Evolutionary conservation across 2,888 invertebrate genomes (phyloP), one percentile per base, ranked within the genome.

Genomic region (Halocaridina rubra): DNA sequence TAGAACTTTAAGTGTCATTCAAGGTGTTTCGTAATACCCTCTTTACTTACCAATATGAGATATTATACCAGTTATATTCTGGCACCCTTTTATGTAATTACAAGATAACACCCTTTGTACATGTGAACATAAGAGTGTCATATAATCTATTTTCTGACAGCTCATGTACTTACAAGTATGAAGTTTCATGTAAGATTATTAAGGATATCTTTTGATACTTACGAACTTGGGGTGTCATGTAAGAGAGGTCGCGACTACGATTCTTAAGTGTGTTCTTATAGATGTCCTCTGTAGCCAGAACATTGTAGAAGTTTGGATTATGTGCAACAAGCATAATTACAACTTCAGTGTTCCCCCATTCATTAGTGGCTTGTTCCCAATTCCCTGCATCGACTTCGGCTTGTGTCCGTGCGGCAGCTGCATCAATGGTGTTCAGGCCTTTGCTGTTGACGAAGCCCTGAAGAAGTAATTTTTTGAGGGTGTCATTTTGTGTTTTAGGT

Each of bases 281-380:
- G 33, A 86, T 84, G 30, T 84, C 84, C 7, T 88, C 78, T 22
- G 57, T 13, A 13, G 87, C 85, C 67, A 87, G 64, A 5, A 88
- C 88, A 33, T 88, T 88, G 85, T 88, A 88, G 80, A 88, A 88
- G 72, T 88, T 87, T 19, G 87, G 79, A 16, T 78, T 72, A 39
- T 87, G 67, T 5, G 87, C 85, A 8, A 79, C 53, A 5, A 13
- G 0, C 53, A 67, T 22, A 7, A 86, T 82, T 0, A 86, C 86
- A 2, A 13, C 10, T 30, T 88, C 88, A 10, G 86, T 77, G 53
- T 19, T 24, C 39, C 85, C 67, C 86, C 86, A 86, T n/a, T 59
- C 22, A 59, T 78, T 13, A 16, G 88, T 86, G 10, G 85, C 85
- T 5, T 72, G 30, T 22, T 19, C 10, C 88, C 88, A 88, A 0